Base-by-base conservation (phyloP, 2,888 invertebrate species). In the Bombylius discolor region DNA sequence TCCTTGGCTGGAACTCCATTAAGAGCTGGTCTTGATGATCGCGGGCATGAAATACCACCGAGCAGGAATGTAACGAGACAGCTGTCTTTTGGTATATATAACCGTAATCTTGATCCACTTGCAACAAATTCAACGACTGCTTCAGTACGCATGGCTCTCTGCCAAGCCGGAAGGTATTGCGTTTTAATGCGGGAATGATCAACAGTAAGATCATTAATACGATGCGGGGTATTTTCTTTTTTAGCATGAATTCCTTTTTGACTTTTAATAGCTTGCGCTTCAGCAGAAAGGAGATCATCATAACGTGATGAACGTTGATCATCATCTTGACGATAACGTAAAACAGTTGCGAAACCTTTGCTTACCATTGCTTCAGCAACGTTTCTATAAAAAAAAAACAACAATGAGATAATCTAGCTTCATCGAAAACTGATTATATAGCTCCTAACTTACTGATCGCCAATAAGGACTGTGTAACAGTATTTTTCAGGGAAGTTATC, bases 111-210 rank as follows among this genome's bases (percentile, higher is more conserved):
- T 0, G 98, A 96, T 23, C 98, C 98, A 68, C 94, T 94, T 1
- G 96, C 91, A 3, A 99, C 93, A 71, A 96, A 99, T 71, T 99
- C 99, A 5, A 97, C 96, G 13, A 92, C 83, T 5, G 89, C 97
- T 69, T 95, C 94, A 50, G 89, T 86, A 62, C 89, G 85, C 57
- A 91, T 85, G 9, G 92, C 90, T 64, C 97, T 81, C 73, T 93
- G 92, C 67, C 99, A 81, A 68, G 93, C 91, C 49, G 96, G 92
- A 69, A 98, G 79, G 76, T 96, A 96, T 69, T 93, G 89, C 72
- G 90, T 85, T 79, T 47, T 86, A 78, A 76, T 95, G 83, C 84
- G 84, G 69, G 64, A 72, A 72, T 70, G 72, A 64, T 70, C 70
- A 62, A 70, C 85, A 58, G 85, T 83, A 4, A 95, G 85, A 76